These are phyloP conservation scores for Drosophila rubida DNA, from an alignment of 2,888 invertebrate genomes.

Conservation along the genomic window DNA sequence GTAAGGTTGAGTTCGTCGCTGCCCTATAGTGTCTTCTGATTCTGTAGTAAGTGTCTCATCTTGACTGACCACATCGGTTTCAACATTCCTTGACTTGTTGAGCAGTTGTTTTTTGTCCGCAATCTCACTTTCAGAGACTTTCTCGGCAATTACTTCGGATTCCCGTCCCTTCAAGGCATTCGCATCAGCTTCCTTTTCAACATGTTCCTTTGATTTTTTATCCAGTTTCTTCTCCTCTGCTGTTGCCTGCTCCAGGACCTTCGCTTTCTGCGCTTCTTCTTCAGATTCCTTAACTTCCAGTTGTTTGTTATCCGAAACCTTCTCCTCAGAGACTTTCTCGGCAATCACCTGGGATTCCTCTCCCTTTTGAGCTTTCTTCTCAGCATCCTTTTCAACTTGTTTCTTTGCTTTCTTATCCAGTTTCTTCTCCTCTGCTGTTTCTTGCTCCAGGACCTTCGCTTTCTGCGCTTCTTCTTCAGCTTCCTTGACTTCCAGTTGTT, in stretches of 20 bases:
- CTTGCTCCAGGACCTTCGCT: constrained; percentile 20
- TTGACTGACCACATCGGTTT: background rate
- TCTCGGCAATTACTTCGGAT: constrained; percentile 28
- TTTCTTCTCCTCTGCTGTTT: constrained; percentile 13
- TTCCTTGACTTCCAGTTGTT: constrained; percentile 18
- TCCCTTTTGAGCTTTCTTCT: constrained; percentile 10
- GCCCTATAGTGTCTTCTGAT: constrained; percentile 23
- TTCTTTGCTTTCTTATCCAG: background rate
- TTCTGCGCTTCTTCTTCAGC: constrained; percentile 14
- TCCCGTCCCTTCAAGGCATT: no score
- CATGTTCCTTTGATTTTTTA: no score
- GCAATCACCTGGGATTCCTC: constrained; percentile 28
- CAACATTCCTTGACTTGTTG: background rate
- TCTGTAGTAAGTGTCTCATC: constrained; percentile 1
- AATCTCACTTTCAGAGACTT: constrained; percentile 17
- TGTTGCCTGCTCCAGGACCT: constrained; percentile 15
- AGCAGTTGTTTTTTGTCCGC: background rate
- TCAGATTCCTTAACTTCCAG: constrained; percentile 13
- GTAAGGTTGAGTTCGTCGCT: constrained; percentile 20
- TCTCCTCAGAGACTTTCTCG: constrained; percentile 22
- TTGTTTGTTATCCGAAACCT: constrained; percentile 27
- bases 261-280: constrained; percentile 16
- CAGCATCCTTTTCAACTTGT: constrained; percentile 9
- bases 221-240: constrained; percentile 15
- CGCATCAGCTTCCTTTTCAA: no score